phyloP scores from a whole-genome alignment of 2,888 invertebrate genomes.

The Drosophila vallismaia region DNA sequence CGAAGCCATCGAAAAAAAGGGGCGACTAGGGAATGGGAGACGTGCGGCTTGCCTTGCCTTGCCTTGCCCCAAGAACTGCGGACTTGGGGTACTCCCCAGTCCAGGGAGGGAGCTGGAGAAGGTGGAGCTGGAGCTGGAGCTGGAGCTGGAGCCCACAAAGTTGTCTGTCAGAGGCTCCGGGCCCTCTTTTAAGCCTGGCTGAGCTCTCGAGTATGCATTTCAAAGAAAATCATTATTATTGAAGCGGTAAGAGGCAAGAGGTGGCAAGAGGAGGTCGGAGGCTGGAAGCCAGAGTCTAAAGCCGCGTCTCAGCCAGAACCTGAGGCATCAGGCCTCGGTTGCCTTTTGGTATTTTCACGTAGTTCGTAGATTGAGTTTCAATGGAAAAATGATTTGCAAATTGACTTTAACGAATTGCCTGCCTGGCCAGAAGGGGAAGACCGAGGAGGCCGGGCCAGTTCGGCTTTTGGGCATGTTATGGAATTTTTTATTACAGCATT shows the following conservation, averaged over 20 bases:
- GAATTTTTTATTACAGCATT: constrained; percentile 75
- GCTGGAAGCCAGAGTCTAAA: constrained; percentile 4
- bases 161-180: constrained; percentile 67
- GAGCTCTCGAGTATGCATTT: constrained; percentile 71
- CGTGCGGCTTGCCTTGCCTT: no score
- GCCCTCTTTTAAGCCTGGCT: constrained; percentile 45
- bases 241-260: constrained; percentile 61
- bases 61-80: no score
- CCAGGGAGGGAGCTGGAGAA: not conserved
- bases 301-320: constrained; percentile 6
- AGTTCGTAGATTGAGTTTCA: constrained; percentile 80
- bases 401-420: constrained; percentile 81
- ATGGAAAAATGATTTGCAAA: constrained; percentile 82
- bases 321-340: constrained; percentile 16
- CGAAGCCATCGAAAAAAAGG: constrained; percentile 69
- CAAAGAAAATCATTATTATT: constrained; percentile 81
- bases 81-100: no score
- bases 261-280: constrained; percentile 23
- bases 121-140: not conserved
- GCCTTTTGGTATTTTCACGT: constrained; percentile 78
- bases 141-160: constrained; percentile 63
- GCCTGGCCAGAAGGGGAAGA: constrained; percentile 59
- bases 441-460: not conserved
- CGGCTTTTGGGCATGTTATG: constrained; percentile 55
- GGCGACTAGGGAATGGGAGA: not conserved